Evolutionary conservation across 2,888 invertebrate species (phyloP), one percentile per base, ranked within the genome.

Genomic region (Tanypteryx hageni): DNA sequence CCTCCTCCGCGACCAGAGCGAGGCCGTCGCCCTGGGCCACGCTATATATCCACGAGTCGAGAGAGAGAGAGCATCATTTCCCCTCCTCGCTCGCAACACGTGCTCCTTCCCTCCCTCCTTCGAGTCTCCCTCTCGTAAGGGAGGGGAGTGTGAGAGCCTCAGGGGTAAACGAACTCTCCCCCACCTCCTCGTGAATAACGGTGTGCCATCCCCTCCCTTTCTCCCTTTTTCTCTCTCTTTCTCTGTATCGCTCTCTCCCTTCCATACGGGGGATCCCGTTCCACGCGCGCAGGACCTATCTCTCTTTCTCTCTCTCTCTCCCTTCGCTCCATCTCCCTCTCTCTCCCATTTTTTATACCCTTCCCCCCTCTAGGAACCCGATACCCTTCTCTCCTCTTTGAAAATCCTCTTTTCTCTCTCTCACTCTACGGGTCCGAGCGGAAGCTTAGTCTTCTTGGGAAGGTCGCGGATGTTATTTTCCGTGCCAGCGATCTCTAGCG

Each of bases 101-200:
- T 83, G 83, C 83, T 83, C 57, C 13, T n/a, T 83, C 83, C 83
- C 83, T 56, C 16, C 56, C 83, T 31, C n/a, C 83, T n/a, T 9
- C 18, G 10, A 44, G 76, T 76, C 22, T 76, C 64, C 7, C 89
- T 31, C 44, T 61, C 64, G 64, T 31, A 86, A 86, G 59, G 31
- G 59, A 59, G 86, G 86, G 59, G 59, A 86, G 64, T 18, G 61
- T 57, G 18, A 44, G 44, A 44, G 64, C 89, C 44, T 64, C 64
- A 64, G 89, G 89, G 89, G 89, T 89, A 89, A 86, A 89, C 64
- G 89, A 89, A 89, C 89, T 89, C 89, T 58, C 86, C 86, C 59
- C 61, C 86, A 58, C 11, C 59, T 9, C 31, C 86, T 61, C 59
- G 59, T 4, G 89, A 64, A 61, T 89, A 89, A 89, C 89, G 89